Base-by-base conservation (phyloP, 2,888 invertebrate species). In the Xestia ashworthii region DNA sequence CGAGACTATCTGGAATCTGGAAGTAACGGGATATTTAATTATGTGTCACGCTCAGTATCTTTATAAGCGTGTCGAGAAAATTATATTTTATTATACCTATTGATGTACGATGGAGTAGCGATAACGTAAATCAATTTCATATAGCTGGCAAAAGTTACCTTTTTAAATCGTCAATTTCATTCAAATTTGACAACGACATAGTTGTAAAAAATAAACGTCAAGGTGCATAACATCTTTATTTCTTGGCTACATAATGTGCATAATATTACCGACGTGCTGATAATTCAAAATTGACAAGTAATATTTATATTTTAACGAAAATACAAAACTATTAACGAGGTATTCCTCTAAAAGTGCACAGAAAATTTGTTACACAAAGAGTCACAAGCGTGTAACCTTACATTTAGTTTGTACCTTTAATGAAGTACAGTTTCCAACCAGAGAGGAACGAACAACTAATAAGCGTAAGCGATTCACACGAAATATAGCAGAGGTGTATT, bases 381-480 rank as follows among this genome's bases (percentile, higher is more conserved):
- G 32, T 58, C 68, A 55, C 62, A 67, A 70, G 48, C 71, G 62
- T 69, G 74, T 80, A 58, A 66, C 48, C 77, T 81, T 78, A 81
- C 64, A 77, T 81, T 75, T 84, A 75, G 25, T 77, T 84, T 65
- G 60, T 67, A 55, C 46, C 44, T 75, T 77, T 75, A 81, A 78
- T 81, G 55, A 84, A 81, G 71, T 78, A 71, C 68, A 44, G n/a
- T 44, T 65, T 5, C 16, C 44, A n/a, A 68, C 46, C 16, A 71
- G 1, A 55, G 41, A 55, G 12, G 1, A 41, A 0, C 12, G 55
- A 41, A 16, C 71, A 81, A 81, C 78, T 62, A 6, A 68, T 55
- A 74, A 81, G n/a, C 78, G 16, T 14, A 19, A 81, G 81, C 81
- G 75, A 73, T 41, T 77, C 71, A 44, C 64, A 44, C n/a, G 6